These are phyloP conservation scores for Alectoris magna DNA, from an alignment of 2,797 vertebrate species.

Conservation along the genomic window DNA sequence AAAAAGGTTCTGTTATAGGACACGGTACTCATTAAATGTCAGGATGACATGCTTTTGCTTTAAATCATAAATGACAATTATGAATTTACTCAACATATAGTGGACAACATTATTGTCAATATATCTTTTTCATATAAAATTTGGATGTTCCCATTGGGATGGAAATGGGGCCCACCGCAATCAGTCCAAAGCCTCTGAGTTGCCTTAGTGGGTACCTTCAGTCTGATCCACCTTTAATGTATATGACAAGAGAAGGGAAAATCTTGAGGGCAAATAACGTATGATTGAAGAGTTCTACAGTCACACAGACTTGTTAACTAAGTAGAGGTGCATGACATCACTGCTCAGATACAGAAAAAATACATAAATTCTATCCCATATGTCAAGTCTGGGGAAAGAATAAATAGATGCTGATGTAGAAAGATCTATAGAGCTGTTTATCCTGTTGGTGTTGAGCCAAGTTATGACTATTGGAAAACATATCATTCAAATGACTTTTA, in stretches of 20 bases:
- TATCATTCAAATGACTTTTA: constrained; percentile 37
- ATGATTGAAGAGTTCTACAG: not conserved
- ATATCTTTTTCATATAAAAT: not conserved
- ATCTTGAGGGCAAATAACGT: not conserved
- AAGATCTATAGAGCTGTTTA: constrained; percentile 43
- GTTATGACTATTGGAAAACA: constrained; percentile 1
- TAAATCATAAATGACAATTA: not conserved
- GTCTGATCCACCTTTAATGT: not conserved
- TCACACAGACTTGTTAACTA: not conserved
- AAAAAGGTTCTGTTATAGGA: not conserved
- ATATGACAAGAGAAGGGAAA: not conserved
- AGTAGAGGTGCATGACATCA: not conserved
- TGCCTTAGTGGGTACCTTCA: not conserved
- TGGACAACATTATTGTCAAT: not conserved
- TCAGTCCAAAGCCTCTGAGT: not conserved
- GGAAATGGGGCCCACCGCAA: not conserved
- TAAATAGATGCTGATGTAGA: constrained; percentile 5
- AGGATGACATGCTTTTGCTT: not conserved
- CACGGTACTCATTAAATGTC: not conserved
- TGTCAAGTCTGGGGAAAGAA: constrained; percentile 12
- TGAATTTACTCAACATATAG: not conserved
- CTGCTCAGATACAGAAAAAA: not conserved
- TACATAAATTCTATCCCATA: not conserved
- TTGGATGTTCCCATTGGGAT: not conserved
- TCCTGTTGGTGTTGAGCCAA: not conserved